Base-by-base conservation (phyloP, 2,113 vertebrate species). In the Indicator indicator region DNA sequence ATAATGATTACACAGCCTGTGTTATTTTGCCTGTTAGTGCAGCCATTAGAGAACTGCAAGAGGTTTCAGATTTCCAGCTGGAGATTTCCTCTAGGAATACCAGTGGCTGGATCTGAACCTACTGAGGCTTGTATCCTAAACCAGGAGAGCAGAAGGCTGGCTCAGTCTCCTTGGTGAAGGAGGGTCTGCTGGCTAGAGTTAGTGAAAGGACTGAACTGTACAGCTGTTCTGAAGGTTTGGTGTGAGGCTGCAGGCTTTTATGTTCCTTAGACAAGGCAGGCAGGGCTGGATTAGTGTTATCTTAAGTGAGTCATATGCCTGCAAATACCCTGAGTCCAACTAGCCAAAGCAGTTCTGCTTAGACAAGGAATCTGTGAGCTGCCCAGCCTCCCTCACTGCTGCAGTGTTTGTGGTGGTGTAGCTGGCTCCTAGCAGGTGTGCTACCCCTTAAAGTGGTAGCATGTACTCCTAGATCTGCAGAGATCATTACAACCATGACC, bases 151-250 rank as follows among this genome's bases (percentile, higher is more conserved):
- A 67, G 59, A 28, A 15, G 18, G 3, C 16, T 40, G 9, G 3
- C 18, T 89, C 2, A 3, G 9, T 42, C 2, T 6, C 46, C 7
- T 8, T 52, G 1, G 2, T 42, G 36, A 54, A 42, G 19, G 5
- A n/a, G 6, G 9, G 1, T 67, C 46, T 80, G 12, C 16, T 90
- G 13, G 33, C 24, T 42, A 16, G 24, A 32, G 40, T 40, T 42
- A 27, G 13, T 10, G 9, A 16, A 24, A 62, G 44, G 18, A 59
- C 1, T 30, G 56, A 83, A 28, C 13, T n/a, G 30, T 60, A 54
- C n/a, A 73, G 30, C 17, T 58, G 15, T 24, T 42, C 48, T 40
- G 17, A 7, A 59, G 48, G 13, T 24, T 62, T 82, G 42, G 32
- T 67, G 23, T 90, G 33, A 87, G 30, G 30, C 46, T 82, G 36